Base-by-base conservation (phyloP, 2,797 vertebrate species). In the Hylomyscus alleni region DNA sequence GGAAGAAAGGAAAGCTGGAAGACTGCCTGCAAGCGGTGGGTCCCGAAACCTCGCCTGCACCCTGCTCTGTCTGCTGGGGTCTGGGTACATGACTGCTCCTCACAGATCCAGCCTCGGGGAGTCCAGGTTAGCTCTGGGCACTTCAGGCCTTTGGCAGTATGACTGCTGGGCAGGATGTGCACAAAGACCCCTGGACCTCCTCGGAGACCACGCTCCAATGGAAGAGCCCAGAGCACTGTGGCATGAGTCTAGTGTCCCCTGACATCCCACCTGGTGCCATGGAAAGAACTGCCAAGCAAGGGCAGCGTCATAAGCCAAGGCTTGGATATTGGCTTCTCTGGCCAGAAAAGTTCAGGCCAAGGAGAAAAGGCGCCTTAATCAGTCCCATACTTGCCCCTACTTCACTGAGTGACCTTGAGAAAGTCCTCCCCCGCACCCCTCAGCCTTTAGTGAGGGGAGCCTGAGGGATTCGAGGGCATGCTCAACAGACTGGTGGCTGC, bases 341-440 rank as follows among this genome's bases (percentile, higher is more conserved):
- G 69, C 91, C 75, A 65, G 72, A 29, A 90, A 62, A 77, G 50
- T 72, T 94, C 78, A 80, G 86, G 50, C 54, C 50, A 58, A 56
- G 60, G 84, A 34, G 56, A 13, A 78, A 78, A 81, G 58, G 58
- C 50, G 47, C 8, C 31, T 19, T 19, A 4, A 14, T 19, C 20
- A 67, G 77, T 62, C 37, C 52, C 56, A 29, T 6, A 52, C 95
- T 40, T 58, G 83, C 37, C n/a, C n/a, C 60, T 0, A 0, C 88
- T 72, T 93, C 52, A 37, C 82, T 37, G 34, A 1, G 15, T 97
- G 94, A 97, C 96, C 96, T 96, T 97, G 95, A 97, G 62, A 76
- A 94, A 92, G 62, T 77, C 73, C 67, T 22, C 37, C 34, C 47
- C 56, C 65, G 86, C 58, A 26, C 60, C 77, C 86, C 77, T 11